Evolutionary conservation across 2,888 invertebrate genomes (phyloP).

Genomic region (Cecidostiba fungosa): DNA sequence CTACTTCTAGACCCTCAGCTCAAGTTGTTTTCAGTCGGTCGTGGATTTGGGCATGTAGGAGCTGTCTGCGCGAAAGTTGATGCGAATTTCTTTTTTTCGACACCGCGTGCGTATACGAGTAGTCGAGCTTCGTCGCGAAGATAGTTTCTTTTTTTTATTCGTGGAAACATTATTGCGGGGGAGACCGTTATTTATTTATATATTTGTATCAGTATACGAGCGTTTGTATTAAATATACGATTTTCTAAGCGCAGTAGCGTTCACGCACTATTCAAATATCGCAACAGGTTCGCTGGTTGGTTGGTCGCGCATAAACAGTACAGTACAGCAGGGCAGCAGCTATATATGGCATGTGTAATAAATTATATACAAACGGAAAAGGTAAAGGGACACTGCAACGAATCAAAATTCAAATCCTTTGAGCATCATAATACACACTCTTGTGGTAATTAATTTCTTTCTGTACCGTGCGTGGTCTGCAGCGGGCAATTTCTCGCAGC

Average conservation of each 20-base stretch:
- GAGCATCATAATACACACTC: too few species aligned
- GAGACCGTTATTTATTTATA: not conserved
- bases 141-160: not conserved
- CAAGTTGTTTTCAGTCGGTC: too few species aligned
- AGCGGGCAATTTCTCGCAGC: too few species aligned
- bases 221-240: not conserved
- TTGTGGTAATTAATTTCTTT: too few species aligned
- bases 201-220: not conserved
- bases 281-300: not conserved
- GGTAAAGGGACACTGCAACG: not conserved
- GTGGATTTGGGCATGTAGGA: too few species aligned
- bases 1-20: too few species aligned
- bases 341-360: not conserved
- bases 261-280: not conserved
- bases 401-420: too few species aligned
- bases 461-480: too few species aligned
- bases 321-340: not conserved
- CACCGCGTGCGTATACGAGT: not conserved
- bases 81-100: conserved; percentile 40
- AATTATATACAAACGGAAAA: not conserved
- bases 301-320: not conserved
- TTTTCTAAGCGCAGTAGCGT: not conserved
- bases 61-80: conserved; percentile 39
- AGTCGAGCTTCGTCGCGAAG: not conserved
- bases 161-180: not conserved